These are phyloP conservation scores for Cheirogaleus major DNA, from an alignment of 2,797 vertebrate genomes.

Conservation along the genomic window DNA sequence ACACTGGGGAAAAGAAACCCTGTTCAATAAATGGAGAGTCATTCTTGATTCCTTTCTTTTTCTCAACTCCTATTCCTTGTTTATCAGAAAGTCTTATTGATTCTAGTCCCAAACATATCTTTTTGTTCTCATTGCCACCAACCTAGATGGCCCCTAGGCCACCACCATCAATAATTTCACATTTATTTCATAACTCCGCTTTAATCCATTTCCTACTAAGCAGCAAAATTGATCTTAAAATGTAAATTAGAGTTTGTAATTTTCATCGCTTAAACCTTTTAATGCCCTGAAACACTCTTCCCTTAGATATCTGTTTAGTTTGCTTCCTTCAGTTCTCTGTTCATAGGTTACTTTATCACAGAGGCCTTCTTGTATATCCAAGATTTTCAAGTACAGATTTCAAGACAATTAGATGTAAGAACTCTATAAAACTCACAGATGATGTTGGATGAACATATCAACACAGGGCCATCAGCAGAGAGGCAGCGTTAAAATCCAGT, in stretches of 20 bases:
- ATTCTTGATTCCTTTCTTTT: not conserved
- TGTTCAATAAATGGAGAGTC: not conserved
- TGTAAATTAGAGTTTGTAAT: not conserved
- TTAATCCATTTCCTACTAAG: not conserved
- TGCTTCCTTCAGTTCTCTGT: not conserved
- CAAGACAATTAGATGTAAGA: not conserved
- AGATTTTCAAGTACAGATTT: slow-evolving; percentile 8
- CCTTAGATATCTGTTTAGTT: not conserved
- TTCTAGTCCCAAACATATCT: not conserved
- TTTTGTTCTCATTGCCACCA: not conserved
- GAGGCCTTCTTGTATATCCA: not conserved
- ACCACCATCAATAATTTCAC: not conserved
- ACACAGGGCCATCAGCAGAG: not conserved
- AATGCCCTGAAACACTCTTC: not conserved
- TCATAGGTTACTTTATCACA: not conserved
- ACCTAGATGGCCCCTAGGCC: not conserved
- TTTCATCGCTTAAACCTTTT: not conserved
- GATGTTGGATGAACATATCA: not conserved
- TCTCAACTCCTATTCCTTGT: not conserved
- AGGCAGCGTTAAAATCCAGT: not conserved
- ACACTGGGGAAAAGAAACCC: not conserved
- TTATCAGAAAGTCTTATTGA: not conserved
- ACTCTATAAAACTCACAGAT: not conserved
- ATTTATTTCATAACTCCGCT: not conserved
- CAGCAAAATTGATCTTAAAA: slow-evolving; percentile 18